Evolutionary conservation across 2,113 vertebrate species (phyloP).

Genomic region (Pomatostomus ruficeps): DNA sequence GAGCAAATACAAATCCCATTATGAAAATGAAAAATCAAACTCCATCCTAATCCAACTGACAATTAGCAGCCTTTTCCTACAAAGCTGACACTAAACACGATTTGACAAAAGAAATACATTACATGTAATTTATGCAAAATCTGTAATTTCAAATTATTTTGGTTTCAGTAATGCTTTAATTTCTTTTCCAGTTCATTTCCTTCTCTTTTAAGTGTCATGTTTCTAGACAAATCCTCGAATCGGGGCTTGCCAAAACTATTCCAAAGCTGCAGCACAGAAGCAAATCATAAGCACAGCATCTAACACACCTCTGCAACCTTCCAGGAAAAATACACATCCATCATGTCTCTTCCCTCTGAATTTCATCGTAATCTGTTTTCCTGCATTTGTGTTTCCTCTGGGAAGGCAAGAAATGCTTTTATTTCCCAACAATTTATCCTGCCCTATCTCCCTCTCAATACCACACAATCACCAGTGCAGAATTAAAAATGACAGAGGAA

Average conservation of each 20-base stretch:
- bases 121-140: background rate
- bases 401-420: background rate
- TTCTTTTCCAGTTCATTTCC: background rate
- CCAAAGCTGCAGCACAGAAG: background rate
- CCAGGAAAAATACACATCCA: constrained; percentile 2
- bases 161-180: background rate
- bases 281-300: background rate
- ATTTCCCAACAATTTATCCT: background rate
- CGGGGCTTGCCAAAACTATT: background rate
- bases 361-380: background rate
- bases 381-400: background rate
- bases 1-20: background rate
- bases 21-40: background rate
- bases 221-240: background rate
- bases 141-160: background rate
- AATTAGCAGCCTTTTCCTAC: background rate
- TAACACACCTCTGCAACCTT: background rate
- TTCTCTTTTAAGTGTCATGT: background rate
- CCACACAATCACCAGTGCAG: background rate
- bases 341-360: background rate
- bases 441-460: background rate
- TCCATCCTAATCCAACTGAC: background rate
- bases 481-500: background rate
- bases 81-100: background rate
- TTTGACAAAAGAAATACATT: background rate